phyloP scores from a whole-genome alignment of 2,888 invertebrate species.

The Aromia moschata region DNA sequence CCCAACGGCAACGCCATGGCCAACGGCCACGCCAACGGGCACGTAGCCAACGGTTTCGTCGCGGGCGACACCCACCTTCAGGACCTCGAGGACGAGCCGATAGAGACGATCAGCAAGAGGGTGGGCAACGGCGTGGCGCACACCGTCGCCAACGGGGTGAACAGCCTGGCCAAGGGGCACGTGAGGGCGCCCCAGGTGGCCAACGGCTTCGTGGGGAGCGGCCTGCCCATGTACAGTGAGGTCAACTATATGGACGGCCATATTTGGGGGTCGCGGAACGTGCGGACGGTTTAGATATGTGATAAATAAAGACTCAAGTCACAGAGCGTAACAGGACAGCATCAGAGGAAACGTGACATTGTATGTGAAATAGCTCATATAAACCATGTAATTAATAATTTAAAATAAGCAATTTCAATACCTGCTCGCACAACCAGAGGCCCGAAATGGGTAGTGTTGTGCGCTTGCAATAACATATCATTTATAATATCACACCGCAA shows the following conservation, averaged over 20 bases:
- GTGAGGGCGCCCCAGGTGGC: conserved; percentile 45
- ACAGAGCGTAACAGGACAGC: too few species aligned
- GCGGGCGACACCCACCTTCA: conserved; percentile 48
- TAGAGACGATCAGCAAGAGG: conserved; percentile 57
- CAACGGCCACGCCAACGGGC: conserved; percentile 48
- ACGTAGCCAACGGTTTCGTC: conserved; percentile 42
- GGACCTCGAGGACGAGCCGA: conserved; percentile 56
- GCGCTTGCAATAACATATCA: too few species aligned
- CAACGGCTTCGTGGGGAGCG: conserved; percentile 41
- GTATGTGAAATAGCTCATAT: too few species aligned
- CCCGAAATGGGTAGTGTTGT: too few species aligned
- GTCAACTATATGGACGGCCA: conserved; percentile 58
- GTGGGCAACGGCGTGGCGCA: conserved; percentile 53
- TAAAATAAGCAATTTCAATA: too few species aligned
- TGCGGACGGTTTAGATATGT: conserved; percentile 36
- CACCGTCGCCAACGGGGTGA: conserved; percentile 61
- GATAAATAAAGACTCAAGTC: too few species aligned
- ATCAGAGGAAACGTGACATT: too few species aligned
- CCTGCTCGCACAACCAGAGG: too few species aligned
- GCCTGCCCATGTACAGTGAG: conserved; percentile 49
- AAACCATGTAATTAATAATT: too few species aligned
- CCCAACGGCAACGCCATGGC: conserved; percentile 42
- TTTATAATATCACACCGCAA: too few species aligned
- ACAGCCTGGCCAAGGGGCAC: conserved; percentile 60
- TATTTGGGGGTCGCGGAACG: conserved; percentile 45